Base-by-base conservation (phyloP, 2,113 vertebrate species). In the Indri indri region DNA sequence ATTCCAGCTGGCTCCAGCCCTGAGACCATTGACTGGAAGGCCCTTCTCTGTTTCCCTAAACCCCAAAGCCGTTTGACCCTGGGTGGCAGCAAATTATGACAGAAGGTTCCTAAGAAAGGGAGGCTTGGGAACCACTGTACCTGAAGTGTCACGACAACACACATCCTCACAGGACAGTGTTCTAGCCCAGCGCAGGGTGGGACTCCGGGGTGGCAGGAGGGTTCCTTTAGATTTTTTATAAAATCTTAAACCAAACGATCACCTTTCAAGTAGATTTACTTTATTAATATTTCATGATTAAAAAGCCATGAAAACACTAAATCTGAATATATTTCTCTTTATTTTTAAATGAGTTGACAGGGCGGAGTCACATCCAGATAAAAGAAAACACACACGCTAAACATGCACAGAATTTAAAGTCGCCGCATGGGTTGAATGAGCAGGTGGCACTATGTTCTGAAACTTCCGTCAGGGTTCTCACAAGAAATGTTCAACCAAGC, bases 51-150 rank as follows among this genome's bases (percentile, higher is more conserved):
- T 40, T 50, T 45, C 2, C 59, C 54, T 22, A 80, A 42, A 61
- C 2, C 30, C 79, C 45, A 63, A 1, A 25, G 74, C 9, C 50
- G 16, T 27, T 20, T 10, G 3, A 12, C 12, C 25, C 5, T 18
- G 37, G 6, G 52, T 1, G 3, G 13, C 2, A 6, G 10, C 0
- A 23, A 4, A 13, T 0, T 25, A 61, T 18, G 11, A 9, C 7
- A 9, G 11, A 30, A n/a, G 30, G n/a, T 34, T 79, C 40, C 34
- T 8, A 47, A 40, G 34, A 34, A 88, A 16, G 59, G 27, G 34
- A 37, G 14, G 12, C 5, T 27, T n/a, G 37, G 13, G 11, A 14
- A 3, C 20, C 4, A 2, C 13, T 0, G 40, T 1, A 3, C 5
- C 5, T 68, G 6, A 40, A 7, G 23, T 37, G 22, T 30, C 12